Conservation (phyloP, 1,140 invertebrate species). For the Ips typographus region DNA sequence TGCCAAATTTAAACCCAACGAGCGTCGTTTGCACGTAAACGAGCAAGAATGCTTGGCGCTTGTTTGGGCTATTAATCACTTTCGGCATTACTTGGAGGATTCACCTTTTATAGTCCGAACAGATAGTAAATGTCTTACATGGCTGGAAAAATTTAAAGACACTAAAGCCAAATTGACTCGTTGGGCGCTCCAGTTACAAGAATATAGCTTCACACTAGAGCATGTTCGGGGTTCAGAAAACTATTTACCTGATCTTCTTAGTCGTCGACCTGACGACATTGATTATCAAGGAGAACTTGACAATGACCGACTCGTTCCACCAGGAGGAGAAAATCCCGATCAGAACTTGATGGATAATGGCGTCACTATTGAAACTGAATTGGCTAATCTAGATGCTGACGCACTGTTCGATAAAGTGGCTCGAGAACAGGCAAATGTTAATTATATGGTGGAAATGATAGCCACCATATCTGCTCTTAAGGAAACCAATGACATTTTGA, state of each 20-base stretch:
- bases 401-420: background rate
- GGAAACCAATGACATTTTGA: too few relatives aligned
- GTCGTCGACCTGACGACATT: constrained; percentile 4
- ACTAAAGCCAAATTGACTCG: too few relatives aligned
- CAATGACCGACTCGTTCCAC: background rate
- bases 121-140: too few relatives aligned
- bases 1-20: too few relatives aligned
- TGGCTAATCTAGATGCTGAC: background rate
- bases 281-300: background rate
- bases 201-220: constrained; percentile 40
- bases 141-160: too few relatives aligned
- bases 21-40: too few relatives aligned
- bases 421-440: background rate
- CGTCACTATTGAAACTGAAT: too few relatives aligned
- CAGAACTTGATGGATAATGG: background rate
- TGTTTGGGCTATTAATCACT: too few relatives aligned
- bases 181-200: constrained; percentile 43
- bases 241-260: constrained; percentile 39
- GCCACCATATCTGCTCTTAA: too few relatives aligned
- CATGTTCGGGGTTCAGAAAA: constrained; percentile 41
- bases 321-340: background rate
- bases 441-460: background rate
- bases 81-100: too few relatives aligned
- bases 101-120: too few relatives aligned
- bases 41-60: too few relatives aligned